Conservation (phyloP, 2,113 vertebrate species). For the Oreochromis aureus region DNA sequence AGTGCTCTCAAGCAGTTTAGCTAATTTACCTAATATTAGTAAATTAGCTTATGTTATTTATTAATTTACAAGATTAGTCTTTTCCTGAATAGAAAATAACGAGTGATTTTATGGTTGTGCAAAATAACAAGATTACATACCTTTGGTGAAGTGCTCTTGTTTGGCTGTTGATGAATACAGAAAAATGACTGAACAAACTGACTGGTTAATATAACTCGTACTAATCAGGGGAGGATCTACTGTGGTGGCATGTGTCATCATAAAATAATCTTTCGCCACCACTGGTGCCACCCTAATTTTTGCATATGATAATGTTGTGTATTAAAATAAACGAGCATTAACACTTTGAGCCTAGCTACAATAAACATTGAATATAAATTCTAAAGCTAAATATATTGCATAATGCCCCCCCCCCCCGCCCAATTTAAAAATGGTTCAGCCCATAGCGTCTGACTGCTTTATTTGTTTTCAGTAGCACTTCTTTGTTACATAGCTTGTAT, state of each 20-base stretch:
- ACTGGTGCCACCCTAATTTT: not conserved
- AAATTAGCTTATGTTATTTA: not conserved
- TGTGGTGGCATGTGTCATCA: not conserved
- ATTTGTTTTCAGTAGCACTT: not conserved
- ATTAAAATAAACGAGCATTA: not conserved
- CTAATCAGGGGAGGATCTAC: not conserved
- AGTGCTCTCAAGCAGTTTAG: not conserved
- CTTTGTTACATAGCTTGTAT: not conserved
- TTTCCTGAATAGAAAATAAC: not conserved
- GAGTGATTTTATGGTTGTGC: not conserved
- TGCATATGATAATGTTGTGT: not conserved
- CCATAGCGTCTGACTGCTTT: not conserved
- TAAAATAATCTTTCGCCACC: not conserved
- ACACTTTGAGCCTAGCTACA: not conserved
- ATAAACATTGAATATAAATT: not conserved
- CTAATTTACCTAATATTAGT: not conserved
- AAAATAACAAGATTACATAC: not conserved
- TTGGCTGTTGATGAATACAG: not conserved
- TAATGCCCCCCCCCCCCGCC: accelerated
- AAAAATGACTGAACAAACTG: not conserved
- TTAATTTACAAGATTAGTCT: not conserved
- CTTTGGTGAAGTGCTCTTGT: not conserved
- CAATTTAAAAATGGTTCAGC: not conserved
- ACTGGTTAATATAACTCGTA: not conserved
- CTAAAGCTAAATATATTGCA: not conserved